Base-by-base conservation (phyloP, 2,113 vertebrate genomes). In the Podiceps cristatus region DNA sequence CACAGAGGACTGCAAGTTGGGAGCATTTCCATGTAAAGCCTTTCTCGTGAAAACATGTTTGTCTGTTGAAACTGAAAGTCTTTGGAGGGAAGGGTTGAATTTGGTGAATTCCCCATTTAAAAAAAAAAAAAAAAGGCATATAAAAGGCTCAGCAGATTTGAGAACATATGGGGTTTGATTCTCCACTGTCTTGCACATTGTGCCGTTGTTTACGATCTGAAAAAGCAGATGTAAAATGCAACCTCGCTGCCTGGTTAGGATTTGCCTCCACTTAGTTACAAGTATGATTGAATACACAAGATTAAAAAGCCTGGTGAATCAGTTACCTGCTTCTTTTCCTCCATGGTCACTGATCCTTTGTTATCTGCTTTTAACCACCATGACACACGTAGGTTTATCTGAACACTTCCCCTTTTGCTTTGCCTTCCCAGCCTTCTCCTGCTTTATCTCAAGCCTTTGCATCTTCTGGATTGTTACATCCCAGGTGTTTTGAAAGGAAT, bases 91-190 rank as follows among this genome's bases (percentile, higher is more conserved):
- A 85, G 42, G 75, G 52, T 18, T 87, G 68, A 87, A 62, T 91
- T 67, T 62, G 81, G 67, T 9, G 10, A 81, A 71, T 86, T 86
- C 55, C 2, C 44, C 28, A 44, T 95, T 86, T 18, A 5, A 31
- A 42, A 89, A 86, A 16, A 71, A 58, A 79, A 79, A 71, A 94
- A 84, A 40, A 31, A 81, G 20, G 12, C 69, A n/a, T 75, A 49
- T 40, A 76, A 96, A 88, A 90, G 28, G 27, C 82, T 84, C 37
- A 44, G 90, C 90, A 94, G 88, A 83, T 95, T 86, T 95, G 68
- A 94, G 79, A 97, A 63, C 95, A 96, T 83, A 94, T 73, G 88
- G 85, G 55, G 25, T 73, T 90, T 93, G 63, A 77, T 88, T 93
- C 90, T 90, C 42, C 55, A 20, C 82, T 95, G 92, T 94, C 88